phyloP scores from a whole-genome alignment of 2,888 invertebrate genomes.

The Caenorhabditis auriculariae region DNA sequence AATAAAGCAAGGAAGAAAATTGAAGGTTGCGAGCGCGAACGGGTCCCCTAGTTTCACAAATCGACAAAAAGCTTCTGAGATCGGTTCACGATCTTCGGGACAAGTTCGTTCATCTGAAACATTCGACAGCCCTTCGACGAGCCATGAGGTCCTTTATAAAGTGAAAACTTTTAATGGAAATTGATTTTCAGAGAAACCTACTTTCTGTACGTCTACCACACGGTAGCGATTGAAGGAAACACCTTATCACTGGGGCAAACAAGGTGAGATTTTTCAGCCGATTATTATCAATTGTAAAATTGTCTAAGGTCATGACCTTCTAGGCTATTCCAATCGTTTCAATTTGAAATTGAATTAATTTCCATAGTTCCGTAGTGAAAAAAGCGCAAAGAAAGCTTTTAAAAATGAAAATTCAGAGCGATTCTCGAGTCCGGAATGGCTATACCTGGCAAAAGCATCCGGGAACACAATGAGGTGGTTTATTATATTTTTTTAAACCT shows the following conservation, averaged over 20 bases:
- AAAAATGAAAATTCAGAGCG: no score
- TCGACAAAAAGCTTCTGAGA: conserved; percentile 79
- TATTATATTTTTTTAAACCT: no score
- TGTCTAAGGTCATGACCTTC: no score
- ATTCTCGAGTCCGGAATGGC: conserved; percentile 82
- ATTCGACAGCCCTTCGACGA: conserved; percentile 72
- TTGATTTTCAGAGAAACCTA: conserved; percentile 83
- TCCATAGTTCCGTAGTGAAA: not conserved
- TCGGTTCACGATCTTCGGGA: conserved; percentile 73
- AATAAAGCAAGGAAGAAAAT: no score
- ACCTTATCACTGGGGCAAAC: conserved; percentile 92
- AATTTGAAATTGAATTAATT: not conserved
- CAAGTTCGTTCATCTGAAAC: conserved; percentile 69
- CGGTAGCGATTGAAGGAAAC: conserved; percentile 95
- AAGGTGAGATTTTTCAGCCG: conserved; percentile 71
- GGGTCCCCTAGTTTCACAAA: conserved; percentile 80
- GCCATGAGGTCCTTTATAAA: conserved; percentile 77
- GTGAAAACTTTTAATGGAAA: not conserved
- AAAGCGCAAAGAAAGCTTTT: not conserved
- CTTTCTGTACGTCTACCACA: conserved; percentile 90
- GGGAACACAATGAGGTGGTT: conserved; percentile 84
- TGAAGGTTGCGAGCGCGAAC: conserved; percentile 78
- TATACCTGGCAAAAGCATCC: conserved; percentile 83
- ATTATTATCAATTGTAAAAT: not conserved
- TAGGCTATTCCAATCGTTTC: conserved; percentile 4